A percentile compares a stretch with the other conserved stretches of the same genome.
Evolutionary conservation across 2,113 vertebrate species (phyloP).

Genomic region (Phaethornis superciliosus): DNA sequence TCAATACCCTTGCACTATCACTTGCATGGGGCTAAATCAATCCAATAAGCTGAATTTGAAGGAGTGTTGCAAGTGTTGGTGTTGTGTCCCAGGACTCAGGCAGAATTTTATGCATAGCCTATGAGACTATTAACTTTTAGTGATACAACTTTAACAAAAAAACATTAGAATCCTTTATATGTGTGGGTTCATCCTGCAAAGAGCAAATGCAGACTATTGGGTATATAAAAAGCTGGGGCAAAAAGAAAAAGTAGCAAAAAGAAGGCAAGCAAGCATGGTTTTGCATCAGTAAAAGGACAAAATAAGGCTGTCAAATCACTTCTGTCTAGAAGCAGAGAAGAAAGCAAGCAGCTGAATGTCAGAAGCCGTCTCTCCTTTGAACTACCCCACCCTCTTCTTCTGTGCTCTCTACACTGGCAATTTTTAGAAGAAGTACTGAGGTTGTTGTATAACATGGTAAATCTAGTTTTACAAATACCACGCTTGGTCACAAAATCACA

Average conservation of each 20-base stretch:
- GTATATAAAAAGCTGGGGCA: not conserved
- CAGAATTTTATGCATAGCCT: not conserved
- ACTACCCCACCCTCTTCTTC: not conserved
- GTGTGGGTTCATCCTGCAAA: not conserved
- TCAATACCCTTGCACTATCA: conserved; percentile 23
- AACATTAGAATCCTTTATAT: not conserved
- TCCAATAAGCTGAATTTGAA: conserved; percentile 4
- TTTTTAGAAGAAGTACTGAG: not conserved
- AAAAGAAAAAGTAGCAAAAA: not conserved
- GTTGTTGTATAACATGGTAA: not conserved
- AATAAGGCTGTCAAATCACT: not conserved
- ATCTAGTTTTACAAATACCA: not conserved
- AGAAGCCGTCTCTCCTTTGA: not conserved
- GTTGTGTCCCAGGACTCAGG: not conserved
- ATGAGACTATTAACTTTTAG: not conserved
- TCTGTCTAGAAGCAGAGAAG: not conserved
- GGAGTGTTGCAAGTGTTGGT: not conserved
- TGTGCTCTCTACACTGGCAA: not conserved
- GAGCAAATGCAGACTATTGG: not conserved
- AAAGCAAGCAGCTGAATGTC: not conserved
- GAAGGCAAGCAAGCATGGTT: not conserved
- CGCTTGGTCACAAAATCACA: not conserved
- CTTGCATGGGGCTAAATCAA: conserved; percentile 34
- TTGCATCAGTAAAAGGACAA: not conserved
- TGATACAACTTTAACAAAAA: not conserved